Evolutionary conservation across 1,140 invertebrate genomes (phyloP), one percentile per base, ranked within the genome.

Genomic region (Tetragnatha versicolor): DNA sequence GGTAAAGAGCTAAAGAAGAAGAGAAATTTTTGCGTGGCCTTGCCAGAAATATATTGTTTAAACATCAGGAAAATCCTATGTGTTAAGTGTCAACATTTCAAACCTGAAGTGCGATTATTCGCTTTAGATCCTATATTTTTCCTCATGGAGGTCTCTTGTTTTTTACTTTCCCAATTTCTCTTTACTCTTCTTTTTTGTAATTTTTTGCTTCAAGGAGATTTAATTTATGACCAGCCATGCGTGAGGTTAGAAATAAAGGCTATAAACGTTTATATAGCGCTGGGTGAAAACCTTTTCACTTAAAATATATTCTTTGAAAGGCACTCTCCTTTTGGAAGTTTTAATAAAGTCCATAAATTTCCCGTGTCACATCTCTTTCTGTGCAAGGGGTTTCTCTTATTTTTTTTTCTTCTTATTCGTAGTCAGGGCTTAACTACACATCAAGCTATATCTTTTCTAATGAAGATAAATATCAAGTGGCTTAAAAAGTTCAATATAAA

Each of bases 31-130:
- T 31, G 29, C 27, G 31, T 22, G 42, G 31, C 49, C 69, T 73
- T 60, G 69, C 37, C 14, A 55, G 29, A 45, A 73, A 73, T 55
- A 42, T 55, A 35, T 53, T 73, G 37, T 60, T 60, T 55, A 73
- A 73, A 73, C 55, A 73, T 31, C 22, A 60, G 69, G 69, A 73
- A 73, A 73, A 45, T 60, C 39, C 37, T 39, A 25, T 45, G 33
- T 58, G 51, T 33, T 27, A 73, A 60, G 53, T 73, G 69, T 73
- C 69, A 73, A 73, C 69, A 73, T 73, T 73, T 73, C 69, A 73
- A 53, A 73, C 27, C 7, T 60, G 53, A 58, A 39, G 55, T 20
- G 51, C 69, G 60, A 60, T 73, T 73, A 73, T 60, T 73, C 37
- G 27, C 45, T 51, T 69, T 51, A 10, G 37, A 66, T 29, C 63